phyloP scores from a whole-genome alignment of 1,140 invertebrate species.

The Andrena cerasifolii region DNA sequence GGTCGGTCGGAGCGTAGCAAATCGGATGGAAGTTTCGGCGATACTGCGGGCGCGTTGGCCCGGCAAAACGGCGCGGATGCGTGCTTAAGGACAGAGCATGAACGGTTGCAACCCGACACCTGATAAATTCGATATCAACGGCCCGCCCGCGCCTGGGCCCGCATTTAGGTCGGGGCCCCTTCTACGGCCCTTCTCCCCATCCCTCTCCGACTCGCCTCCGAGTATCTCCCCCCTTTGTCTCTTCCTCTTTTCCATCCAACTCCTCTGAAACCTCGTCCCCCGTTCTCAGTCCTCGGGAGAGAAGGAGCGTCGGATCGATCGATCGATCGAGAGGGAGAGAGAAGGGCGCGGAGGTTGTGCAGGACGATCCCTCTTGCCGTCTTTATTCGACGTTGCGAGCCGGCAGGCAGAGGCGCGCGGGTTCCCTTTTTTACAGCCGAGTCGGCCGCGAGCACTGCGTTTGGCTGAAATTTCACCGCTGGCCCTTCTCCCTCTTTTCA shows the following conservation, averaged over 20 bases:
- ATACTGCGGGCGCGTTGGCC: conserved; percentile 71
- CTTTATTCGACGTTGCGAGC: conserved; percentile 70
- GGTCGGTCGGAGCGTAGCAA: conserved; percentile 56
- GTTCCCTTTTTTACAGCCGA: conserved; percentile 67
- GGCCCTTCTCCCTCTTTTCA: conserved; percentile 32
- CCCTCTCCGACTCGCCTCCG: conserved; percentile 16
- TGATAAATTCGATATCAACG: conserved; percentile 80
- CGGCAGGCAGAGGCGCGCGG: conserved; percentile 50
- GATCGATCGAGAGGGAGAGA: conserved; percentile 56
- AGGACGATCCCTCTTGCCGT: conserved; percentile 65
- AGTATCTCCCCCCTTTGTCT: conserved; percentile 37
- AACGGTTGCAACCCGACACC: conserved; percentile 75
- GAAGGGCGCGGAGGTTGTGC: conserved; percentile 29
- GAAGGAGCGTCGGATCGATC: conserved; percentile 49
- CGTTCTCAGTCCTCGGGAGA: background rate
- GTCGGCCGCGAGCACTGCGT: conserved; percentile 58
- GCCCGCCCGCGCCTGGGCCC: conserved; percentile 69
- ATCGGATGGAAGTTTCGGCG: conserved; percentile 59
- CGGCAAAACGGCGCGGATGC: conserved; percentile 72
- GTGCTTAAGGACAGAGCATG: conserved; percentile 68
- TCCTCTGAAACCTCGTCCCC: background rate
- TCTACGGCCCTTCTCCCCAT: conserved; percentile 2
- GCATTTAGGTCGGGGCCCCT: conserved; percentile 61
- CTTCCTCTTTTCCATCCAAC: conserved; percentile 19
- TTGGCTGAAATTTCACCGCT: conserved; percentile 77